Conservation (phyloP, 2,113 vertebrate genomes). For the Tamias sibiricus region DNA sequence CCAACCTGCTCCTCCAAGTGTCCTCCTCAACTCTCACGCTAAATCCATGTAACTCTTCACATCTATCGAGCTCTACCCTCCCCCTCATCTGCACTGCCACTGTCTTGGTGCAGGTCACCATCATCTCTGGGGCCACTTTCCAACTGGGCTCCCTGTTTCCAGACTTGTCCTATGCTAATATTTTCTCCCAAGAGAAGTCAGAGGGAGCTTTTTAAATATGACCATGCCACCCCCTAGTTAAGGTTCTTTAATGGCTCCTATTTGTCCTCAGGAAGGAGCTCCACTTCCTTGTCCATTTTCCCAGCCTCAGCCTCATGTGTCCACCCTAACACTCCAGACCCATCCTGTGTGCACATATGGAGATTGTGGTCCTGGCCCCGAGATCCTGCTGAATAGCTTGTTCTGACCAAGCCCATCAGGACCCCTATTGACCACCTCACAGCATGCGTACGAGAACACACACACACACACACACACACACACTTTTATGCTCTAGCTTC, state of each 20-base stretch:
- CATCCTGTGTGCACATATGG: neutral
- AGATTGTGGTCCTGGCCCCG: neutral
- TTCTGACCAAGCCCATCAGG: neutral
- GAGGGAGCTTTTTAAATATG: neutral
- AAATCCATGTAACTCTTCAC: neutral
- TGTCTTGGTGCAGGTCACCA: neutral
- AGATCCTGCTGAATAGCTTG: neutral
- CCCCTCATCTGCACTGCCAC: neutral
- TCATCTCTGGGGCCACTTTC: neutral
- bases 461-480: neutral
- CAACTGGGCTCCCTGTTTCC: neutral
- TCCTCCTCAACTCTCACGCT: neutral
- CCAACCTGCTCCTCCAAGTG: neutral
- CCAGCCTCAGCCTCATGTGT: neutral
- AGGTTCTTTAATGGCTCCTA: neutral
- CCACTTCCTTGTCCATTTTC: no score
- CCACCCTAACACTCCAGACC: neutral
- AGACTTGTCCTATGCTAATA: neutral
- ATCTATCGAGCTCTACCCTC: neutral
- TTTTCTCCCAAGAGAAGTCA: constrained; percentile 5
- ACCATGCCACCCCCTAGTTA: neutral
- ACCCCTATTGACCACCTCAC: neutral
- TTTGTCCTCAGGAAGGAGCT: neutral
- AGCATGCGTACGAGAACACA: no score
- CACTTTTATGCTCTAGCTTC: neutral